A percentile compares a stretch with the other conserved stretches of the same genome.
These are phyloP conservation scores for Sebastes minor DNA, from an alignment of 2,797 vertebrate species.

Conservation along the genomic window DNA sequence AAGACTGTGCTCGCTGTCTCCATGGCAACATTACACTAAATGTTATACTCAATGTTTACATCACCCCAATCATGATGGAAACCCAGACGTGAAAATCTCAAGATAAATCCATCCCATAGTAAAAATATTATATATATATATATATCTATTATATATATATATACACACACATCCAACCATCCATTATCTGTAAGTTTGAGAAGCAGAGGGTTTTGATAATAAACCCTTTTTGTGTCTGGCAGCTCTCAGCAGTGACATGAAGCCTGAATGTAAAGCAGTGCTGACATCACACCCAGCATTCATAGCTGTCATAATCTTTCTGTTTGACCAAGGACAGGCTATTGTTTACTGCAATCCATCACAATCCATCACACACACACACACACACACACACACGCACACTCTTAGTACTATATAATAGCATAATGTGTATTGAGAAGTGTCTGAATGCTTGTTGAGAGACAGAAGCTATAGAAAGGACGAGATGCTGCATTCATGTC, in stretches of 20 bases:
- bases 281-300: neutral
- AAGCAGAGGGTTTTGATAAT: neutral
- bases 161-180: too few relatives aligned
- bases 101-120: neutral
- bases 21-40: neutral
- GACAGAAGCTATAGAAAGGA: neutral
- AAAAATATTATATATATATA: neutral
- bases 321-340: constrained; percentile 25
- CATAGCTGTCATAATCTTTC: constrained; percentile 10
- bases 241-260: neutral
- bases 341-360: constrained; percentile 2
- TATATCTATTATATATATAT: too few relatives aligned
- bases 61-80: neutral
- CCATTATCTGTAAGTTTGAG: neutral
- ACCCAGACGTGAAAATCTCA: neutral
- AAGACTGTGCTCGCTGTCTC: neutral
- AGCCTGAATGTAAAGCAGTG: neutral
- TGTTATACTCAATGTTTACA: neutral
- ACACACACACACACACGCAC: neutral
- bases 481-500: neutral
- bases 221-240: neutral
- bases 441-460: neutral
- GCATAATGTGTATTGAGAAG: neutral
- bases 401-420: neutral
- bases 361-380: neutral